Conservation (phyloP, 2,113 vertebrate genomes). For the Engystomops pustulosus region DNA sequence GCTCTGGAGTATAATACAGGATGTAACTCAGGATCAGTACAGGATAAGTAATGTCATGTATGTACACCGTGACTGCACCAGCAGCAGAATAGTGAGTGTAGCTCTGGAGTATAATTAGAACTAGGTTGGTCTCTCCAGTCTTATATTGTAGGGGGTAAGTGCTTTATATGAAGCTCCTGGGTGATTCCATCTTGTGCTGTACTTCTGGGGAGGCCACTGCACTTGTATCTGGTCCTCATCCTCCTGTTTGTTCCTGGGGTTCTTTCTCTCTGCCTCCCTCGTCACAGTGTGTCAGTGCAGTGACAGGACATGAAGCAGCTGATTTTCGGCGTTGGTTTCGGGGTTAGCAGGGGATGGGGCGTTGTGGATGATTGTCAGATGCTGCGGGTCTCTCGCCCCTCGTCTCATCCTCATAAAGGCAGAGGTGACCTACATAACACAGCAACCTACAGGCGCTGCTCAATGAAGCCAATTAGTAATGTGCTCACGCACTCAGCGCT, state of each 20-base stretch:
- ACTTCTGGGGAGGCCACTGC: no score
- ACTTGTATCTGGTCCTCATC: no score
- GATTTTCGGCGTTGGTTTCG: constrained; percentile 10
- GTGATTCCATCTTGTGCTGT: no score
- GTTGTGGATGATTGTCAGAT: background rate
- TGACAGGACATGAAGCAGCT: constrained; percentile 34
- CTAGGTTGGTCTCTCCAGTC: no score
- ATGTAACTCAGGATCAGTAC: no score
- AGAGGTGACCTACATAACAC: constrained; percentile 50
- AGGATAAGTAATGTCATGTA: no score
- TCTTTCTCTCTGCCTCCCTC: background rate
- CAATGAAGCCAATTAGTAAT: constrained; percentile 39
- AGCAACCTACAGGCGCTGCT: constrained; percentile 32
- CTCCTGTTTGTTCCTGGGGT: background rate
- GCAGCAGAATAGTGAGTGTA: no score
- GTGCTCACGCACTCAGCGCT: constrained; percentile 8
- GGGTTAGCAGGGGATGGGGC: background rate
- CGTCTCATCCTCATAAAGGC: constrained; percentile 13
- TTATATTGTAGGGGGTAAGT: no score
- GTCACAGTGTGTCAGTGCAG: constrained; percentile 5
- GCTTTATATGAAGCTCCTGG: no score
- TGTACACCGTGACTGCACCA: no score
- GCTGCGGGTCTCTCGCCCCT: constrained; percentile 12
- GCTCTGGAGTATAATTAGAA: no score
- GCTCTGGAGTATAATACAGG: no score